Conservation (phyloP, 2,888 invertebrate species). For the Hydraecia micacea region DNA sequence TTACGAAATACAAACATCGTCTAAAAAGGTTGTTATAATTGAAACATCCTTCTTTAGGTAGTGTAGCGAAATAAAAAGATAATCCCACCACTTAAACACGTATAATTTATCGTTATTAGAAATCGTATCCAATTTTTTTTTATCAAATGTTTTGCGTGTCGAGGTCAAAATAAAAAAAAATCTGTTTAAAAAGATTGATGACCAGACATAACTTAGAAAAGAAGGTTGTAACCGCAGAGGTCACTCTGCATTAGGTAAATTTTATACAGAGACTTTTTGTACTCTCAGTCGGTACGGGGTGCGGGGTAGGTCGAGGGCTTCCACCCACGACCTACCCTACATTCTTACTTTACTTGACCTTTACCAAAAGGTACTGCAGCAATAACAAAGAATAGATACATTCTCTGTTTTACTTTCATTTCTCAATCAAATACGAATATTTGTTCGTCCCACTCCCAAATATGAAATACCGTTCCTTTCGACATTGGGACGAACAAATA, state of each 20-base stretch:
- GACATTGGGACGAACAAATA: slow-evolving; percentile 49
- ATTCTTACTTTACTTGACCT: slow-evolving; percentile 18
- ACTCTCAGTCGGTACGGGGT: background rate
- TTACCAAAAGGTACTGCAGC: slow-evolving; percentile 13
- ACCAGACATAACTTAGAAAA: background rate
- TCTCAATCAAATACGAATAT: slow-evolving; percentile 47
- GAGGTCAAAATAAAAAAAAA: background rate
- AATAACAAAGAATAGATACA: slow-evolving; percentile 20
- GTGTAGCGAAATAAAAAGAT: background rate
- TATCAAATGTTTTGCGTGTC: background rate
- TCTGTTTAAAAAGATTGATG: background rate
- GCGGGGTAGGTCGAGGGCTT: background rate
- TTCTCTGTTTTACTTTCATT: slow-evolving; percentile 40
- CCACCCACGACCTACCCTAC: background rate
- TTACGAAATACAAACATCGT: slow-evolving; percentile 10
- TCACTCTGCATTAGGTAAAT: background rate
- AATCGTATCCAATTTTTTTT: no score
- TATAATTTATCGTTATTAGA: no score
- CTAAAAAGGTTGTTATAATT: background rate
- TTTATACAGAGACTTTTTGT: background rate
- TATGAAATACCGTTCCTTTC: slow-evolving; percentile 41
- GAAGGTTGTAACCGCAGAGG: background rate
- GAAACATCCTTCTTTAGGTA: background rate
- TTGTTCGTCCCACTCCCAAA: slow-evolving; percentile 35
- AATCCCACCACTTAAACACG: background rate